These are phyloP conservation scores for Eugnorisma glareosa DNA, from an alignment of 2,888 invertebrate genomes.

Conservation along the genomic window DNA sequence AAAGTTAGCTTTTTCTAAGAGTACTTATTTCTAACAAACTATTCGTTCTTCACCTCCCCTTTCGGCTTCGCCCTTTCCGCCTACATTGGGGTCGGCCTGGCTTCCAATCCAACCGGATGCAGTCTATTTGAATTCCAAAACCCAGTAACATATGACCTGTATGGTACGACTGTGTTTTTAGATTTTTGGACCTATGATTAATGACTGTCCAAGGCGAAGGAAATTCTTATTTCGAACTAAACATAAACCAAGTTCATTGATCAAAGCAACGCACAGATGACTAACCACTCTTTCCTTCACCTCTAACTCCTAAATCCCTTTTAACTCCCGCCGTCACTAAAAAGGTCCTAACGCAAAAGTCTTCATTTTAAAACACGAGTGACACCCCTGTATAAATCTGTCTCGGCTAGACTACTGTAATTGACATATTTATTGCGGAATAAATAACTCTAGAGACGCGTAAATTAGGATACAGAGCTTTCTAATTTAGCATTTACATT, in stretches of 20 bases:
- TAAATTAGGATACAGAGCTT: conserved; percentile 80
- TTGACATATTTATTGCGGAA: conserved; percentile 84
- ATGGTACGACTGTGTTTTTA: background rate
- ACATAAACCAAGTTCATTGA: conserved; percentile 10
- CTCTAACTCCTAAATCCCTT: conserved; percentile 37
- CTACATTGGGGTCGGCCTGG: background rate
- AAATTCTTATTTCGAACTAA: background rate
- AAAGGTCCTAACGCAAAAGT: conserved; percentile 52
- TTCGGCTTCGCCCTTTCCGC: background rate
- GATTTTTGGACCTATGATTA: background rate
- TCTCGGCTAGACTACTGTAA: conserved; percentile 77
- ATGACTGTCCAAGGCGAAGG: background rate
- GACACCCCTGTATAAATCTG: conserved; percentile 76
- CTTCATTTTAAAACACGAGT: conserved; percentile 61
- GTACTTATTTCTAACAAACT: background rate
- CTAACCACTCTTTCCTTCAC: conserved; percentile 18
- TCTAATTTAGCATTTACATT: conserved; percentile 75
- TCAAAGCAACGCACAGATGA: conserved; percentile 22
- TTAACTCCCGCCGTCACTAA: conserved; percentile 43
- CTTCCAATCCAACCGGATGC: background rate
- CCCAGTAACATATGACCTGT: background rate
- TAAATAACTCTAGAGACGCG: conserved; percentile 79
- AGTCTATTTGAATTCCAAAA: background rate
- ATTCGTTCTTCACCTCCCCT: background rate
- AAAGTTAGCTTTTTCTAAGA: background rate